Evolutionary conservation across 1,140 invertebrate genomes (phyloP).

Genomic region (Drosophila tropicalis): DNA sequence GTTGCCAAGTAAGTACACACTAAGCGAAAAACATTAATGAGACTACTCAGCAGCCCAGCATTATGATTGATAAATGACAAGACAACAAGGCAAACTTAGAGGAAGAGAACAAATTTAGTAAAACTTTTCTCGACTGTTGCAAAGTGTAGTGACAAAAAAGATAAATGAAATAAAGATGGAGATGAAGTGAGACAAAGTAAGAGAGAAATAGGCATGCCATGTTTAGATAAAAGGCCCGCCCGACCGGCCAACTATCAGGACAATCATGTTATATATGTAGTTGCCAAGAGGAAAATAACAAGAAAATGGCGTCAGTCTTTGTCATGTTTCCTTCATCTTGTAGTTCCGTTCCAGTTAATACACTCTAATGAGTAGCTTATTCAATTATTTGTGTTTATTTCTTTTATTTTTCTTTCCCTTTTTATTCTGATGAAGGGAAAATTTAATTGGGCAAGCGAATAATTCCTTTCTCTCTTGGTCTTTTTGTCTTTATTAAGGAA

Average conservation of each 20-base stretch:
- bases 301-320: conserved; percentile 9
- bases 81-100: conserved; percentile 23
- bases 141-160: conserved; percentile 72
- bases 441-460: conserved; percentile 66
- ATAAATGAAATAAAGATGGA: conserved; percentile 24
- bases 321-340: conserved; percentile 7
- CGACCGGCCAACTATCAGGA: neutral
- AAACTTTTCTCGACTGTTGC: neutral
- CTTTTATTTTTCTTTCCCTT: conserved; percentile 21
- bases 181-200: neutral
- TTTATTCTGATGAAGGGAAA: conserved; percentile 43
- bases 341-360: conserved; percentile 11
- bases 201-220: conserved; percentile 56
- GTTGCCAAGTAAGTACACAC: conserved; percentile 21
- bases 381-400: conserved; percentile 73
- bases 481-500: conserved; percentile 12
- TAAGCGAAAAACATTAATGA: conserved; percentile 67
- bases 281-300: conserved; percentile 14
- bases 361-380: conserved; percentile 73
- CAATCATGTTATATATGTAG: conserved; percentile 3
- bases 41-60: conserved; percentile 62
- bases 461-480: neutral
- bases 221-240: conserved; percentile 60
- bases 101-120: conserved; percentile 11
- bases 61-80: conserved; percentile 74